Percentiles rank a stretch among this genome's conserved stretches.
phyloP scores from a whole-genome alignment of 2,888 invertebrate genomes.

The Tipula unca region DNA sequence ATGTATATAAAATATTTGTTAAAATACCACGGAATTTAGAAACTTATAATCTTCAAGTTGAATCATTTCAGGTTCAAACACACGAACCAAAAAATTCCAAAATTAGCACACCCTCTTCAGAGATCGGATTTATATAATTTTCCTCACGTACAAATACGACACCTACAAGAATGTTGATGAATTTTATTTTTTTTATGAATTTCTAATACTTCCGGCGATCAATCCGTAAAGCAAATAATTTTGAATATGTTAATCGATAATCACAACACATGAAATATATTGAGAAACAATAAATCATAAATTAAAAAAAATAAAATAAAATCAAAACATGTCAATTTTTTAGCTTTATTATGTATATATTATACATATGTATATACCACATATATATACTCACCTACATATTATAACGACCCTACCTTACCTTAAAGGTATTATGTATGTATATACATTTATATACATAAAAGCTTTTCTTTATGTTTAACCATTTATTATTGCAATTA shows the following conservation, averaged over 20 bases:
- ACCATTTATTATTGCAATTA: not conserved
- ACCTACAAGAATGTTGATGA: not conserved
- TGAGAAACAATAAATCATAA: conserved; percentile 14
- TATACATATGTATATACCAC: not conserved
- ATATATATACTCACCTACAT: not conserved
- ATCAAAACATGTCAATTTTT: not conserved
- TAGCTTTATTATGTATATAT: not conserved
- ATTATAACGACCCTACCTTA: not conserved
- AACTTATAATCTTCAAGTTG: not conserved
- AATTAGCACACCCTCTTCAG: not conserved
- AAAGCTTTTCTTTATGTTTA: not conserved
- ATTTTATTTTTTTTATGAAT: not conserved
- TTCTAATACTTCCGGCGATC: conserved; percentile 8
- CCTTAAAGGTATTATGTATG: not conserved
- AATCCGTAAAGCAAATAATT: not conserved
- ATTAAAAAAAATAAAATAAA: not conserved
- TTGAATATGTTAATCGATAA: not conserved
- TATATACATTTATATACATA: not conserved
- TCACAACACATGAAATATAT: not conserved
- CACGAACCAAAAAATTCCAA: not conserved
- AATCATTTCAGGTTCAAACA: not conserved
- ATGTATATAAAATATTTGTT: not conserved
- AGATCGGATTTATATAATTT: not conserved
- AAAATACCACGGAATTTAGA: not conserved
- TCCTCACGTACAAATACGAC: not conserved